A percentile compares a stretch with the other conserved stretches of the same genome.
These are phyloP conservation scores for Zapus hudsonius DNA, from an alignment of 2,113 vertebrate species.

Conservation along the genomic window DNA sequence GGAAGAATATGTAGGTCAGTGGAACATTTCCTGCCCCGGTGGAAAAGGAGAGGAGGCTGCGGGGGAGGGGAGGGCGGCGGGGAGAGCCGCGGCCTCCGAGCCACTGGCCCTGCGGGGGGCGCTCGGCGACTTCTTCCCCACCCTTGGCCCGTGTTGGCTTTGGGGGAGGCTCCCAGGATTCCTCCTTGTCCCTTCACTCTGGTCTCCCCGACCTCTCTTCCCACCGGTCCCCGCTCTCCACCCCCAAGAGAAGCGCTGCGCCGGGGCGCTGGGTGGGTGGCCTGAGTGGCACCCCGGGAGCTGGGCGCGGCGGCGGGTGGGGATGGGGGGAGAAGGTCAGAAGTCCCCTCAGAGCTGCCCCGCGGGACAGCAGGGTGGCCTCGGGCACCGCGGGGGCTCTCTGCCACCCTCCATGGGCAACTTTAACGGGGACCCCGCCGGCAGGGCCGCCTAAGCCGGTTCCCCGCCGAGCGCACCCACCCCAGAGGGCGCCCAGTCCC, in stretches of 20 bases:
- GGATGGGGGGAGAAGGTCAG: not conserved
- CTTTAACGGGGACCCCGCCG: slow-evolving; percentile 60
- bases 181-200: not conserved
- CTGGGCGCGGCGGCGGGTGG: not conserved
- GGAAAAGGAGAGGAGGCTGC: slow-evolving; percentile 79
- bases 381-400: slow-evolving; percentile 8
- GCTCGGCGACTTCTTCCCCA: slow-evolving; percentile 37
- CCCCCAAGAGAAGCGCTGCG: not conserved
- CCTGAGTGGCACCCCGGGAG: not conserved
- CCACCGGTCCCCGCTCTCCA: not conserved
- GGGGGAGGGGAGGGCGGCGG: slow-evolving; percentile 65
- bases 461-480: slow-evolving; percentile 62
- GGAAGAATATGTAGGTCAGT: slow-evolving; percentile 92
- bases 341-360: not conserved
- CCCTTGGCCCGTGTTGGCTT: slow-evolving; percentile 72
- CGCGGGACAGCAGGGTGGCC: not conserved
- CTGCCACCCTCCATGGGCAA: slow-evolving; percentile 59
- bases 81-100: slow-evolving; percentile 60
- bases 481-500: not conserved
- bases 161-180: not conserved
- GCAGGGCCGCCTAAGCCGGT: not conserved
- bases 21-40: slow-evolving; percentile 89
- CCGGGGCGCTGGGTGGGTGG: too few relatives aligned
- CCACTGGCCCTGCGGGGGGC: slow-evolving; percentile 43
- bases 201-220: not conserved